Evolutionary conservation across 1,140 invertebrate species (phyloP), one percentile per base, ranked within the genome.

Genomic region (Cydia splendana): DNA sequence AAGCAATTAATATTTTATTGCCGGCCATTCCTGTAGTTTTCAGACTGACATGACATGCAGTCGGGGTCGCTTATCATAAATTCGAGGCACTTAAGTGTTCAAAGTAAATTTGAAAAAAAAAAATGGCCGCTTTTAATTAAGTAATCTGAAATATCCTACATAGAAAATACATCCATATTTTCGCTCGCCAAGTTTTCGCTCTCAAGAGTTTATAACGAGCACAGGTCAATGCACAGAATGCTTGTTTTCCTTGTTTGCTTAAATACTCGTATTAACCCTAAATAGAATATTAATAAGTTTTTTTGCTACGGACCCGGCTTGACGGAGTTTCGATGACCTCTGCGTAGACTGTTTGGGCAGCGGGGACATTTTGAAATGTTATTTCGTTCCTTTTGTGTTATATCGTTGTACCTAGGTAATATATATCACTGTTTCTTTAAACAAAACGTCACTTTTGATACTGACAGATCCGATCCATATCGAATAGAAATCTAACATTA

Each of bases 211-310:
- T 45, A 45, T 65, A 65, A 65, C 6, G 20, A 12, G 28, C 18
- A 24, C 62, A 24, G 62, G 62, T 65, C 62, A 65, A 65, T n/a
- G 62, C 2, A 10, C 62, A 65, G 62, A 38, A 4, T 4, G 12
- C 62, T 65, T 20, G 62, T 65, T 65, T 28, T 65, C 24, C 62
- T 65, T 65, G 13, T 30, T 65, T 28, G 28, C 20, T 65, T 20
- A 24, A 65, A 65, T 65, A n/a, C n/a, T n/a, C n/a, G n/a, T n/a
- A 65, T 65, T 10, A 65, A 28, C 62, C 62, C 62, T 65, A 30
- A 65, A 20, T 62, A 62, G 57, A 65, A 65, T 65, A 65, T 24
- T 65, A 65, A 65, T 24, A 65, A 20, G 62, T 24, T 65, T 65
- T 65, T 65, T 65, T 65, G 62, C 28, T 9, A 65, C 24, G 62